Percentiles rank a stretch among this genome's conserved stretches.
Conservation (phyloP, 1,140 invertebrate genomes). For the Hyles vespertilio region DNA sequence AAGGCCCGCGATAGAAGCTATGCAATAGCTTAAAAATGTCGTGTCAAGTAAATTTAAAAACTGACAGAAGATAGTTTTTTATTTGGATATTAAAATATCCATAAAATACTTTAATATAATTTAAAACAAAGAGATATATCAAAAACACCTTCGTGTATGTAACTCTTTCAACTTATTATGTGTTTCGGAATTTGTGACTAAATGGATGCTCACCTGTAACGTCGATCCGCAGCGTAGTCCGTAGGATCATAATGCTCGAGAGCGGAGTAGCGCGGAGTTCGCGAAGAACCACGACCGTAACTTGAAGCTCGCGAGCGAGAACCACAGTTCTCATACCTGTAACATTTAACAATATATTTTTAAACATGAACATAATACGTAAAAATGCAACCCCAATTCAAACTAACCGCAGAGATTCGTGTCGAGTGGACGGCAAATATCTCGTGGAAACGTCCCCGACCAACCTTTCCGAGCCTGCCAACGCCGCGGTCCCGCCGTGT, state of each 20-base stretch:
- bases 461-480: slow-evolving; percentile 47
- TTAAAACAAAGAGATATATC: too few species aligned
- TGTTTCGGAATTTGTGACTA: neutral
- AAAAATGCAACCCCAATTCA: neutral
- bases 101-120: too few species aligned
- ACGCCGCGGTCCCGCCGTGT: slow-evolving; percentile 74
- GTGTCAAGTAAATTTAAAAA: too few species aligned
- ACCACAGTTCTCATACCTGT: slow-evolving; percentile 56
- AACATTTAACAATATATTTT: slow-evolving; percentile 7
- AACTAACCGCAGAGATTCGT: slow-evolving; percentile 50
- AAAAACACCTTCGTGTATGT: too few species aligned
- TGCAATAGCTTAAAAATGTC: too few species aligned
- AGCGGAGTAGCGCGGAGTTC: slow-evolving; percentile 58
- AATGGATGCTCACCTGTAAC: slow-evolving; percentile 58
- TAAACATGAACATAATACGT: slow-evolving; percentile 7
- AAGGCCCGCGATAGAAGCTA: too few species aligned
- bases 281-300: slow-evolving; percentile 53
- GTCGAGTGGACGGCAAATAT: slow-evolving; percentile 44
- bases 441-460: slow-evolving; percentile 43
- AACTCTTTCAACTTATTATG: too few species aligned
- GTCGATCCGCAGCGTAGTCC: slow-evolving; percentile 67
- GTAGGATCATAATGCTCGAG: slow-evolving; percentile 65
- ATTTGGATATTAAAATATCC: too few species aligned
- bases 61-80: too few species aligned
- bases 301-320: slow-evolving; percentile 57